A percentile compares a stretch with the other conserved stretches of the same genome.
Conservation (phyloP, 2,113 vertebrate species). For the Macrotis lagotis region DNA sequence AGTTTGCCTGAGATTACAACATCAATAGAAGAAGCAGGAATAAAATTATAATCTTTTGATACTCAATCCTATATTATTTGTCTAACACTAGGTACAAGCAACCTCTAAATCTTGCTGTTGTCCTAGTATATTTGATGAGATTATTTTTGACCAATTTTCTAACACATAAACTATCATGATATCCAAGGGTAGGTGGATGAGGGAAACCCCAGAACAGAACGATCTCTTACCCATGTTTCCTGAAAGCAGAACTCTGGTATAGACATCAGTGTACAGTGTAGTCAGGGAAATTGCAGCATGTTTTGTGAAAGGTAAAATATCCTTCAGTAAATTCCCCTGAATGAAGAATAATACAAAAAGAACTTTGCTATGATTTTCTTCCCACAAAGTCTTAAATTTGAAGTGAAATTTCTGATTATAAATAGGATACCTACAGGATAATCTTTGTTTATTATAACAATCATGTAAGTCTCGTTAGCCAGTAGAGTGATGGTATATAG, state of each 20-base stretch:
- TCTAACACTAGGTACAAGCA: background rate
- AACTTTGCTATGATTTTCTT: background rate
- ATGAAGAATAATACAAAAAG: slow-evolving; percentile 51
- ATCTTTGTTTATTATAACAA: background rate
- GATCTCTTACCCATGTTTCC: slow-evolving; percentile 80
- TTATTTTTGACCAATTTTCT: slow-evolving; percentile 29
- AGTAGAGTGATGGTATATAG: background rate
- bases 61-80: background rate
- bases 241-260: slow-evolving; percentile 75
- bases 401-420: slow-evolving; percentile 18
- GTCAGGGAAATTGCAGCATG: slow-evolving; percentile 81
- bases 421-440: background rate
- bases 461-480: background rate
- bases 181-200: background rate
- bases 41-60: background rate
- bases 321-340: slow-evolving; percentile 82
- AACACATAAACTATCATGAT: background rate
- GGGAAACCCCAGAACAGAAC: background rate
- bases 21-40: slow-evolving; percentile 2
- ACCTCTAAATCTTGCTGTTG: background rate
- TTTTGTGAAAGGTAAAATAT: slow-evolving; percentile 82
- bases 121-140: slow-evolving; percentile 22
- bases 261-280: slow-evolving; percentile 73
- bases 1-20: background rate
- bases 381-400: background rate